phyloP scores from a whole-genome alignment of 2,888 invertebrate genomes.

The Pachliopta kotzebuea region DNA sequence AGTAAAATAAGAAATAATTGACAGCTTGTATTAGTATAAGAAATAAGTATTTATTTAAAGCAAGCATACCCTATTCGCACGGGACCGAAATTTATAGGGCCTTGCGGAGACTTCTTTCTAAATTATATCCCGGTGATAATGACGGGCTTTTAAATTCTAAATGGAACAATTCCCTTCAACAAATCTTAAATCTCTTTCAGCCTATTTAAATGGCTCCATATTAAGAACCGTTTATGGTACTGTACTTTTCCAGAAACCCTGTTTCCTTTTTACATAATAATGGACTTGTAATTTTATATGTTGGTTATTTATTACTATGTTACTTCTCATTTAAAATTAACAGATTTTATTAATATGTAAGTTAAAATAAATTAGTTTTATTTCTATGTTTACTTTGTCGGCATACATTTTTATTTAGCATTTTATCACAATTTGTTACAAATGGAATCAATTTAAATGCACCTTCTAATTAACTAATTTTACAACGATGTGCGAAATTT shows the following conservation, averaged over 20 bases:
- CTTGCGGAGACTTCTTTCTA: conserved; percentile 76
- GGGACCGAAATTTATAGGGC: conserved; percentile 78
- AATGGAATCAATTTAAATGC: no score
- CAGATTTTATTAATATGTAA: no score
- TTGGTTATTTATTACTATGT: no score
- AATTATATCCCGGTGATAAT: conserved; percentile 78
- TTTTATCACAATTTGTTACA: no score
- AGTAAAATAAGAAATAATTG: conserved; percentile 5
- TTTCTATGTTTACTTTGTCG: no score
- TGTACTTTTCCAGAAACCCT: neutral
- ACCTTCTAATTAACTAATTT: no score
- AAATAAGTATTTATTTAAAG: conserved; percentile 71
- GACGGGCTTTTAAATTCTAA: conserved; percentile 81
- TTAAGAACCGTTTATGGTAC: conserved; percentile 16
- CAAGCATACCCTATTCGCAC: conserved; percentile 76
- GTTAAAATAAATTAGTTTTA: no score
- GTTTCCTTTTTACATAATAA: no score
- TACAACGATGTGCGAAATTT: no score
- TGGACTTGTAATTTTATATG: no score
- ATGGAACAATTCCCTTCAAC: conserved; percentile 78
- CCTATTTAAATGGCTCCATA: conserved; percentile 10
- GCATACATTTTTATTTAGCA: no score
- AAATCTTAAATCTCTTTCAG: conserved; percentile 27
- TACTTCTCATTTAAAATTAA: no score
- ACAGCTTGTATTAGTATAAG: conserved; percentile 4